These are phyloP conservation scores for Lagenorhynchus albirostris DNA, from an alignment of 2,113 vertebrate genomes.

Conservation along the genomic window DNA sequence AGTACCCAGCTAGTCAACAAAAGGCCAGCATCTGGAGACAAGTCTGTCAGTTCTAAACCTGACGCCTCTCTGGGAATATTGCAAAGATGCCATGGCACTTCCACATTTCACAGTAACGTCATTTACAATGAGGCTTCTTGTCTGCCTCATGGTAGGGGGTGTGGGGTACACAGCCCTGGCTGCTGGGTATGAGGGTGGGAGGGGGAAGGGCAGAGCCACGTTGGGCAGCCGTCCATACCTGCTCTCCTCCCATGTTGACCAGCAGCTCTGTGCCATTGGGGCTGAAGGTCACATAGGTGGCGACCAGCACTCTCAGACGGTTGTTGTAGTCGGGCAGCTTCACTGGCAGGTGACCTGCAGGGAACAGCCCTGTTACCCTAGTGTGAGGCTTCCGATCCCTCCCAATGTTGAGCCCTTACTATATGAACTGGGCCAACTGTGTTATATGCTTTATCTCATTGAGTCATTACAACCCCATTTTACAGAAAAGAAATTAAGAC, in stretches of 20 bases:
- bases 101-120: neutral
- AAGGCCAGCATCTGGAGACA: neutral
- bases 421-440: neutral
- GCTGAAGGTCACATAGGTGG: constrained; percentile 98
- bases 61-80: neutral
- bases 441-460: neutral
- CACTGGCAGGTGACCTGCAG: constrained; percentile 93
- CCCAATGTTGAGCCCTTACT: neutral
- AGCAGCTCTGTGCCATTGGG: constrained; percentile 97
- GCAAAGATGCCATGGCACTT: neutral
- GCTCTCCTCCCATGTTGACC: constrained; percentile 99
- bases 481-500: constrained; percentile 11
- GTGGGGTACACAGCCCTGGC: neutral
- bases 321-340: constrained; percentile 97
- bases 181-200: neutral
- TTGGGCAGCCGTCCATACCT: constrained; percentile 82
- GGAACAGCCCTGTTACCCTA: neutral
- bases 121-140: neutral
- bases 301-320: constrained; percentile 94
- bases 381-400: neutral
- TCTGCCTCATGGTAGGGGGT: neutral
- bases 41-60: neutral
- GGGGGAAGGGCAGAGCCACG: neutral
- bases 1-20: neutral
- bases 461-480: neutral